These are phyloP conservation scores for Guaruba guarouba DNA, from an alignment of 2,113 vertebrate genomes.

Conservation along the genomic window DNA sequence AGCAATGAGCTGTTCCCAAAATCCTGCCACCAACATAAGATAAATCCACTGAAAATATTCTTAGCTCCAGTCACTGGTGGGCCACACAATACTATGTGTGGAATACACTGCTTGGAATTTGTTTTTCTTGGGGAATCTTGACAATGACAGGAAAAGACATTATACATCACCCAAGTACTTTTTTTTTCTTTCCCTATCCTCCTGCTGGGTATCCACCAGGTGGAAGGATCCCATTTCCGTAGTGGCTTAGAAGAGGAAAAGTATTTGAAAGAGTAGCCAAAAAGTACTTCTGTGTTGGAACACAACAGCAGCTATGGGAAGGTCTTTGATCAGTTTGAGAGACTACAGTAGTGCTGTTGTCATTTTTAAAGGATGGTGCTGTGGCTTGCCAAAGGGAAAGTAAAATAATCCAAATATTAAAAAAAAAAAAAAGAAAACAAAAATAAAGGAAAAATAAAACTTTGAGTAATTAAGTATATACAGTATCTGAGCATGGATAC, in stretches of 20 bases:
- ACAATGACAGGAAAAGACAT: background rate
- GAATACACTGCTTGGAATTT: background rate
- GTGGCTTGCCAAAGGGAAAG: background rate
- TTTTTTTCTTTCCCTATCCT: background rate
- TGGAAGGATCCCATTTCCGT: background rate
- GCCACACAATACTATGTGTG: background rate
- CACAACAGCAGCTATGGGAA: background rate
- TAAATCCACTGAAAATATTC: background rate
- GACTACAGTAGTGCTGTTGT: background rate
- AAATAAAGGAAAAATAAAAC: rapidly evolving
- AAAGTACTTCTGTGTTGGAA: background rate
- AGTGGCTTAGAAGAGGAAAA: background rate
- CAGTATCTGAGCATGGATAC: background rate
- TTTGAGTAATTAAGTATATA: background rate
- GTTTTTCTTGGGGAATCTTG: background rate
- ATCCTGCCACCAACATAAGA: background rate
- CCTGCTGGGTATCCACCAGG: background rate
- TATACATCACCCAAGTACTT: background rate
- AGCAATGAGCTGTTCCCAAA: background rate
- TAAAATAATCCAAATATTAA: background rate
- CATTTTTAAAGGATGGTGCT: background rate
- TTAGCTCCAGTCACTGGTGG: background rate
- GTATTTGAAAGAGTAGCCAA: background rate
- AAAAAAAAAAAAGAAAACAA: rapidly evolving
- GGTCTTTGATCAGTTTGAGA: background rate